phyloP scores from a whole-genome alignment of 1,140 invertebrate genomes.

The Propsilocerus akamusi region DNA sequence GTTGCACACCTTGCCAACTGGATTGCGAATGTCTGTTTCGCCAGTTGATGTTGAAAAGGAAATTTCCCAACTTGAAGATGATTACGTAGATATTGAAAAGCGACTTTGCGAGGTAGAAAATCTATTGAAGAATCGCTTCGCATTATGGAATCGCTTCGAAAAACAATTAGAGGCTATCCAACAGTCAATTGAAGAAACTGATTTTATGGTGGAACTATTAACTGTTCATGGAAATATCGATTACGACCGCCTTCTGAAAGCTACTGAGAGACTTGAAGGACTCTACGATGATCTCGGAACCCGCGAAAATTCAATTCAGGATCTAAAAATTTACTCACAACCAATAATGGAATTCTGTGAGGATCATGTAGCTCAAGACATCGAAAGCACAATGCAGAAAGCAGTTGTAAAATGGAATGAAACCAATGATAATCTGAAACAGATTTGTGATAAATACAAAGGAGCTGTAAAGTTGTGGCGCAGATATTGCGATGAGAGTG shows the following conservation, averaged over 20 bases:
- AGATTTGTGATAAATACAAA: constrained; percentile 52
- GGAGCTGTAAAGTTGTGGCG: constrained; percentile 58
- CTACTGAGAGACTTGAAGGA: constrained; percentile 56
- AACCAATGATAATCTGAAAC: constrained; percentile 48
- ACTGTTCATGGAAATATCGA: constrained; percentile 62
- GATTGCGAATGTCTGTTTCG: constrained; percentile 49
- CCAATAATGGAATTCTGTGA: constrained; percentile 46
- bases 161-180: constrained; percentile 55
- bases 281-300: constrained; percentile 40
- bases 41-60: constrained; percentile 51
- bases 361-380: constrained; percentile 43
- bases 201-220: constrained; percentile 68
- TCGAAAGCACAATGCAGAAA: constrained; percentile 50
- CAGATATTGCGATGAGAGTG: constrained; percentile 51
- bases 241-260: constrained; percentile 59
- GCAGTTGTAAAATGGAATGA: constrained; percentile 56
- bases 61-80: constrained; percentile 51
- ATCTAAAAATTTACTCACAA: constrained; percentile 42
- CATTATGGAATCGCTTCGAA: constrained; percentile 54
- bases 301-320: constrained; percentile 47
- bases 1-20: constrained; percentile 51
- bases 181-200: constrained; percentile 57
- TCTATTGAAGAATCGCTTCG: constrained; percentile 39
- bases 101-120: constrained; percentile 41
- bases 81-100: constrained; percentile 45